Conservation (phyloP, 2,113 vertebrate species). For the Oreocharis arfaki region DNA sequence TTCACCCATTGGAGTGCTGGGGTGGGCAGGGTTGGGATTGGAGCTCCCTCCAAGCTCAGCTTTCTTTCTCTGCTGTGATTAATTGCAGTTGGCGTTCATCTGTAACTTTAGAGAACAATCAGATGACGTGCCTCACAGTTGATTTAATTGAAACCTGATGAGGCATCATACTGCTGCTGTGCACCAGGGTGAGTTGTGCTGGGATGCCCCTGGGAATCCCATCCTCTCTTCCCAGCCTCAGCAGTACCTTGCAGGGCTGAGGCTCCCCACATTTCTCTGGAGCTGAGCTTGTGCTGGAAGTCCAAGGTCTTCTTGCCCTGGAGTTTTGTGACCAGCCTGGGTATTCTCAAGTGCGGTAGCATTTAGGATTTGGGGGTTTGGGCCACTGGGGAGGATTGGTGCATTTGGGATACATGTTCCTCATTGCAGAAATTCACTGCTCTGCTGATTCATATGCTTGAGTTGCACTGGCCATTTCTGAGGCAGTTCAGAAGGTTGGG, state of each 20-base stretch:
- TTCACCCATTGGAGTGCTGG: background rate
- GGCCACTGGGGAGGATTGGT: background rate
- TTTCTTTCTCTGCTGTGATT: slow-evolving; percentile 27
- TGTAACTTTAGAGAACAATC: slow-evolving; percentile 54
- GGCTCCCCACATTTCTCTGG: background rate
- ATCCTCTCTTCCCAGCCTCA: background rate
- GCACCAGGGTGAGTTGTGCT: background rate
- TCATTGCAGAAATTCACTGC: background rate
- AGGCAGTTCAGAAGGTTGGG: background rate
- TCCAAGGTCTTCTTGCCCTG: background rate
- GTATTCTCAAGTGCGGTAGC: background rate
- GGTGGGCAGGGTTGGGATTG: background rate
- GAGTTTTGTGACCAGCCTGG: background rate
- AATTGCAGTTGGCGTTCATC: slow-evolving; percentile 24
- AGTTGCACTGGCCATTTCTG: background rate
- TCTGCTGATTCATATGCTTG: background rate
- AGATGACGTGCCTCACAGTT: slow-evolving; percentile 37
- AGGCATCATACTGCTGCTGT: background rate
- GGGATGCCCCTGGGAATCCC: background rate
- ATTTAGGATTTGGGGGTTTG: background rate
- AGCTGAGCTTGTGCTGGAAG: background rate
- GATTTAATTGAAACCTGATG: slow-evolving; percentile 59
- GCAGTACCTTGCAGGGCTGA: background rate
- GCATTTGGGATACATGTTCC: background rate
- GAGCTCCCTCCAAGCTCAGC: background rate